phyloP scores from a whole-genome alignment of 2,888 invertebrate genomes.

The Orthosia gracilis region DNA sequence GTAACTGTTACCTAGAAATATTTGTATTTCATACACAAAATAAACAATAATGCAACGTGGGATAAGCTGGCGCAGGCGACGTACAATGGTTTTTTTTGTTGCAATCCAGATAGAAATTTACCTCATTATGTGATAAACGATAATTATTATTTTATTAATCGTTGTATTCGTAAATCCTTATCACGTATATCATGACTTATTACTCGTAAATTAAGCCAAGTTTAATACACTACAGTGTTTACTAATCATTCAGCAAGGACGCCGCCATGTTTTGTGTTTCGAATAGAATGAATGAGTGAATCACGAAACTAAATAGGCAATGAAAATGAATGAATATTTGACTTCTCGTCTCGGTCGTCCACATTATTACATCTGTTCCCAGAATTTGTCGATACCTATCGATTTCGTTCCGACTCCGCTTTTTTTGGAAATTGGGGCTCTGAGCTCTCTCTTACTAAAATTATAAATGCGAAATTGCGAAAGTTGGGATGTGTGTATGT shows the following conservation, averaged over 20 bases:
- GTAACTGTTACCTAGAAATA: constrained; percentile 68
- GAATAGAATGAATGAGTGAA: constrained; percentile 26
- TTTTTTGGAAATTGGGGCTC: too few species aligned
- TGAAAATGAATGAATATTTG: neutral
- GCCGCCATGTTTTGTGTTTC: constrained; percentile 54
- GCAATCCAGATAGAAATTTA: constrained; percentile 18
- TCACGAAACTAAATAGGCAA: neutral
- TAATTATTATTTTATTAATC: constrained; percentile 7
- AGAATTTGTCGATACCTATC: too few species aligned
- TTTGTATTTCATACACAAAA: constrained; percentile 42
- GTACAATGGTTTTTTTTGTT: constrained; percentile 16
- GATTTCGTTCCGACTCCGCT: too few species aligned
- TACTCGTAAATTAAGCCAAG: constrained; percentile 3
- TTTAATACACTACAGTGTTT: constrained; percentile 24
- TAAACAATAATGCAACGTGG: constrained; percentile 58
- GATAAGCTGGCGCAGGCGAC: neutral
- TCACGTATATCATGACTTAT: constrained; percentile 6
- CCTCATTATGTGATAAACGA: constrained; percentile 49
- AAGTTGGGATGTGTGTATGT: too few species aligned
- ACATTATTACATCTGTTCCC: neutral
- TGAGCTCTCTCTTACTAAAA: too few species aligned
- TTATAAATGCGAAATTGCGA: too few species aligned
- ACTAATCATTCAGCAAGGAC: constrained; percentile 23
- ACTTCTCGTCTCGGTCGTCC: neutral
- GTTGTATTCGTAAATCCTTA: neutral